phyloP scores from a whole-genome alignment of 2,797 vertebrate genomes.

The Ctenosaura bakeri region DNA sequence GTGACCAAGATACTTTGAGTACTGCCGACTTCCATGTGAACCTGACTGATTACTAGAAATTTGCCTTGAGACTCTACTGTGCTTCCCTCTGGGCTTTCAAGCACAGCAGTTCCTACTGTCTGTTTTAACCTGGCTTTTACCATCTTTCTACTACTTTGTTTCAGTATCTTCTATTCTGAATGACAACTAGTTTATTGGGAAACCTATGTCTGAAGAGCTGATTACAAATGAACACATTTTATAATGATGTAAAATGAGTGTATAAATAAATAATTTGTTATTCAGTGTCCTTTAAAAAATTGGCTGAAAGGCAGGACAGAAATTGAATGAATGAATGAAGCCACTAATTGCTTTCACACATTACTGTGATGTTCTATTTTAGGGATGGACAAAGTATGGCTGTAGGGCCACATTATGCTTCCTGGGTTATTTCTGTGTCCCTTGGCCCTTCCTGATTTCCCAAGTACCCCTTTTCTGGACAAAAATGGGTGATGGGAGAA shows the following conservation, averaged over 20 bases:
- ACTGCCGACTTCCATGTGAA: background rate
- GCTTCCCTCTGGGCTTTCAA: background rate
- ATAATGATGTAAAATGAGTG: background rate
- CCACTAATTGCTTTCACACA: too few species aligned
- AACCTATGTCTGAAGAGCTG: background rate
- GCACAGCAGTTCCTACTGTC: background rate
- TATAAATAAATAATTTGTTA: background rate
- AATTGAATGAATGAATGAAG: too few species aligned
- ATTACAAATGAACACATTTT: background rate
- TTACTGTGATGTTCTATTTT: too few species aligned
- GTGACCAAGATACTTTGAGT: background rate
- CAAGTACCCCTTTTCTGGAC: too few species aligned
- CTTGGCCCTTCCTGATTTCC: too few species aligned
- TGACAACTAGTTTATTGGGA: background rate
- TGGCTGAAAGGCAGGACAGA: too few species aligned
- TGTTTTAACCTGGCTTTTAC: conserved; percentile 5
- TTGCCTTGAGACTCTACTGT: background rate
- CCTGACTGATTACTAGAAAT: background rate
- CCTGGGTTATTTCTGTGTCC: too few species aligned
- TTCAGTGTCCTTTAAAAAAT: background rate
- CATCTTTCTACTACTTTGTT: background rate
- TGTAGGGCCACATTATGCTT: too few species aligned
- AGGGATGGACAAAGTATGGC: too few species aligned
- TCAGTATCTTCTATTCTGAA: background rate
- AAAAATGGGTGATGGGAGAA: too few species aligned